Conservation (phyloP, 2,113 vertebrate genomes). For the Camelus bactrianus region DNA sequence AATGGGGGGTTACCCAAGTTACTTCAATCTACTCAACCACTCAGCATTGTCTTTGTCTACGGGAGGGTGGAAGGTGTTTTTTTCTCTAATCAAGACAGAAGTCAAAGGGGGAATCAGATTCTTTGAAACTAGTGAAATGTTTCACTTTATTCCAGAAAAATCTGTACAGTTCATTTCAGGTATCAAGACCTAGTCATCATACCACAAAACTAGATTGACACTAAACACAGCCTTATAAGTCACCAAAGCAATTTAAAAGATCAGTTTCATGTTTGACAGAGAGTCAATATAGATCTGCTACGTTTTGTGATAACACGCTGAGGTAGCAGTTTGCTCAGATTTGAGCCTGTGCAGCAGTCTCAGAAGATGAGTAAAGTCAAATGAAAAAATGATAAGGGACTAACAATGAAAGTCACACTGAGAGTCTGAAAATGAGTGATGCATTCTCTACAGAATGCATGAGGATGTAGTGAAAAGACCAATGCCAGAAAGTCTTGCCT, state of each 20-base stretch:
- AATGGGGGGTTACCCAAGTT: not conserved
- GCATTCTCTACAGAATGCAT: not conserved
- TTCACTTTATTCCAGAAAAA: conserved; percentile 50
- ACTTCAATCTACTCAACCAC: not conserved
- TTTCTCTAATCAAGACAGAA: not conserved
- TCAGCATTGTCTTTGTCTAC: not conserved
- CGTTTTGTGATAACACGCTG: conserved; percentile 15
- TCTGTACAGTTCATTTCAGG: not conserved
- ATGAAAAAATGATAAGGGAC: not conserved
- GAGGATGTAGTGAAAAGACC: not conserved
- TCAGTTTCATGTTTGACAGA: conserved; percentile 58
- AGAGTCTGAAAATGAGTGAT: conserved; percentile 44
- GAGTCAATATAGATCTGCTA: conserved; percentile 17
- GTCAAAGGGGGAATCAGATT: not conserved
- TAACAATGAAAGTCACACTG: not conserved
- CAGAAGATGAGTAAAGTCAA: conserved; percentile 55
- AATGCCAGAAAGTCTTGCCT: not conserved
- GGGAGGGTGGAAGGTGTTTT: not conserved
- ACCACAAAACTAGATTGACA: conserved; percentile 41
- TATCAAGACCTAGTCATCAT: conserved; percentile 51
- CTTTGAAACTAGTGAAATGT: conserved; percentile 38
- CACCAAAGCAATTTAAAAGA: conserved; percentile 52
- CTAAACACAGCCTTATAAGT: not conserved
- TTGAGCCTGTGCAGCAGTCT: conserved; percentile 21
- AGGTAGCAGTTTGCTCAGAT: conserved; percentile 55